Conservation (phyloP, 37 sponge, comb jelly and placozoan genomes). For the Hormiphora californensis region DNA sequence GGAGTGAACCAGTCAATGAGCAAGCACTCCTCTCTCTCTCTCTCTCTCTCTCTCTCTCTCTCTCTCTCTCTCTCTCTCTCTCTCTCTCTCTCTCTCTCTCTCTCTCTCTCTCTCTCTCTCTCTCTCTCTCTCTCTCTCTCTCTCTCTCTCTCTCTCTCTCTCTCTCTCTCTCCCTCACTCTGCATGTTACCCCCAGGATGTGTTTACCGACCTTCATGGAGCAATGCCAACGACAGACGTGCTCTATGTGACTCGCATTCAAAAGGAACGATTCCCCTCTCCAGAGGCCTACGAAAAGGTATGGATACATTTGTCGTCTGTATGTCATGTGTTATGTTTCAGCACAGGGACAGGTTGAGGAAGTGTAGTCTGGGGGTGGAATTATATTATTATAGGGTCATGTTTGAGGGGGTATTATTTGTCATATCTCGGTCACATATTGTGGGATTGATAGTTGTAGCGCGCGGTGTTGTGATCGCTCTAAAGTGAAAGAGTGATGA, state of each 20-base stretch:
- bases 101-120: neutral
- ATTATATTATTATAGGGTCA: too few relatives aligned
- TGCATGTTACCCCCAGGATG: conserved; percentile 53
- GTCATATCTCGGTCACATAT: too few relatives aligned
- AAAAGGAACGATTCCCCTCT: conserved; percentile 82
- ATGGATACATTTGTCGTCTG: neutral
- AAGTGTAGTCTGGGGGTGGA: too few relatives aligned
- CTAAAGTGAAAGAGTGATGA: too few relatives aligned
- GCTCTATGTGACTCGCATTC: conserved; percentile 94
- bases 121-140: neutral
- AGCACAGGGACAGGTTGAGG: too few relatives aligned
- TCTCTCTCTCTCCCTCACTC: neutral
- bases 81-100: neutral
- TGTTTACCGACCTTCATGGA: conserved; percentile 65
- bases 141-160: neutral
- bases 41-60: neutral
- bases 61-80: neutral
- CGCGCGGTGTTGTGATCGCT: too few relatives aligned
- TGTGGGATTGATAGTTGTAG: too few relatives aligned
- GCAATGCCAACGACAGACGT: conserved; percentile 88
- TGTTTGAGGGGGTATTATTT: too few relatives aligned
- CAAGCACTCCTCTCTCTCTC: too few relatives aligned
- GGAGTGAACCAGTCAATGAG: too few relatives aligned
- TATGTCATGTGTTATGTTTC: too few relatives aligned
- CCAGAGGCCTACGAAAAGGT: conserved; percentile 80